phyloP scores from a whole-genome alignment of 2,888 invertebrate species.

The Aleiodes alternator region DNA sequence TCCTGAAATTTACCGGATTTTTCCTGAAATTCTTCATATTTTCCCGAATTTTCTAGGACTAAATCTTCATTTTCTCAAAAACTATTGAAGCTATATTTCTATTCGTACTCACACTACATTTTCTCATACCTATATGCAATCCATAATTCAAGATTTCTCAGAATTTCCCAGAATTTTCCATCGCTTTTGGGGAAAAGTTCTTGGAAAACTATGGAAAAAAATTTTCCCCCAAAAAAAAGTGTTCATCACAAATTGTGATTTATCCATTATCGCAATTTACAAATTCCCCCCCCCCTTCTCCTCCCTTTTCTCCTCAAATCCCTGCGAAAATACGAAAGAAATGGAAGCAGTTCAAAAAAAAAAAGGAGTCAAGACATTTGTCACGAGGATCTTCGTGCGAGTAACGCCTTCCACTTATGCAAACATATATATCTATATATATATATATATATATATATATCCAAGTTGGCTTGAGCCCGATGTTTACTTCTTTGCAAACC shows the following conservation, averaged over 20 bases:
- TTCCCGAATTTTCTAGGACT: too few species aligned
- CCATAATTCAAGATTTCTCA: too few species aligned
- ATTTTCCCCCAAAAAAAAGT: too few species aligned
- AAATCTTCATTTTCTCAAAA: too few species aligned
- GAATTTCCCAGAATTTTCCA: too few species aligned
- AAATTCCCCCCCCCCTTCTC: not conserved
- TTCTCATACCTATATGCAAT: too few species aligned
- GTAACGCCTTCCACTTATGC: constrained; percentile 70
- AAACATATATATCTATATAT: constrained; percentile 59
- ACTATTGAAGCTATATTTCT: too few species aligned
- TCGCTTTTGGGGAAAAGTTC: too few species aligned
- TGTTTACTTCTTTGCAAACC: constrained; percentile 74
- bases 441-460: constrained; percentile 58
- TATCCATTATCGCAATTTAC: not conserved
- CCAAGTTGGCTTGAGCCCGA: constrained; percentile 53
- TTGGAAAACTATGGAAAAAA: too few species aligned
- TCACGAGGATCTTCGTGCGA: constrained; percentile 62
- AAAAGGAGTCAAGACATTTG: constrained; percentile 62
- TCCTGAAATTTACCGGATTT: too few species aligned
- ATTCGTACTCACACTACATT: too few species aligned
- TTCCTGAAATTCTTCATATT: too few species aligned
- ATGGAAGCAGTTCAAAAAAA: constrained; percentile 30
- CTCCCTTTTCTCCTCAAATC: not conserved
- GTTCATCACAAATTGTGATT: not conserved
- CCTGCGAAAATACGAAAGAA: constrained; percentile 35